These are phyloP conservation scores for Synanthedon formicaeformis DNA, from an alignment of 2,888 invertebrate genomes.

Conservation along the genomic window DNA sequence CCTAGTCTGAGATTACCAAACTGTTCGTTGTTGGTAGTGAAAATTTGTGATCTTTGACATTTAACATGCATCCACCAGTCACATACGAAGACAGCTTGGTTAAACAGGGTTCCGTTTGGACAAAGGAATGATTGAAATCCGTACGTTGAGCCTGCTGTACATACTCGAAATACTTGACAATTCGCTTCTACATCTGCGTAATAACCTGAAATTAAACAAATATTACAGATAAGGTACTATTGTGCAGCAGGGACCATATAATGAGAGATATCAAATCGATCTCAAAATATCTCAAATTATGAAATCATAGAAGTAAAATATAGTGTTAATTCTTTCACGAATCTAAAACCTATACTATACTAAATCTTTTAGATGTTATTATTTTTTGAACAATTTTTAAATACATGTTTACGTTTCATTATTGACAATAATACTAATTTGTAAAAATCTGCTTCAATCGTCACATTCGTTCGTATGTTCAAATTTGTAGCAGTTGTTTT, in stretches of 20 bases:
- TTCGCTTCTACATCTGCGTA: slow-evolving; percentile 75
- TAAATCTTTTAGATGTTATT: too few relatives aligned
- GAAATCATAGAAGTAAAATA: background rate
- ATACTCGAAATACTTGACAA: slow-evolving; percentile 77
- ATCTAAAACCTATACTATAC: too few relatives aligned
- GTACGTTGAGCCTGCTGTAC: slow-evolving; percentile 66
- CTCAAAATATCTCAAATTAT: background rate
- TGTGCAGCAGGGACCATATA: background rate
- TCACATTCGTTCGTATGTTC: too few relatives aligned
- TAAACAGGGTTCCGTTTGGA: slow-evolving; percentile 76
- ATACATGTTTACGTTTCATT: too few relatives aligned
- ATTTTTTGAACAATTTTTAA: too few relatives aligned
- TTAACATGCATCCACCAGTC: slow-evolving; percentile 79
- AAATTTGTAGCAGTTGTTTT: too few relatives aligned
- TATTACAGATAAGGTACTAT: background rate
- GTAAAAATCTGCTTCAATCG: too few relatives aligned
- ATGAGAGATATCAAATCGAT: too few relatives aligned
- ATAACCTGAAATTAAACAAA: slow-evolving; percentile 59
- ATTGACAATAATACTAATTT: too few relatives aligned
- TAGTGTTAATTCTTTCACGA: too few relatives aligned
- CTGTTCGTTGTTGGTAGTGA: slow-evolving; percentile 51
- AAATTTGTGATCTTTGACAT: slow-evolving; percentile 56
- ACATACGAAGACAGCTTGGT: slow-evolving; percentile 74
- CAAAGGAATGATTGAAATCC: slow-evolving; percentile 75
- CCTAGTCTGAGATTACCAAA: slow-evolving; percentile 59